Evolutionary conservation across 1,140 invertebrate genomes (phyloP), one percentile per base, ranked within the genome.

Genomic region (Drosophila guanche): DNA sequence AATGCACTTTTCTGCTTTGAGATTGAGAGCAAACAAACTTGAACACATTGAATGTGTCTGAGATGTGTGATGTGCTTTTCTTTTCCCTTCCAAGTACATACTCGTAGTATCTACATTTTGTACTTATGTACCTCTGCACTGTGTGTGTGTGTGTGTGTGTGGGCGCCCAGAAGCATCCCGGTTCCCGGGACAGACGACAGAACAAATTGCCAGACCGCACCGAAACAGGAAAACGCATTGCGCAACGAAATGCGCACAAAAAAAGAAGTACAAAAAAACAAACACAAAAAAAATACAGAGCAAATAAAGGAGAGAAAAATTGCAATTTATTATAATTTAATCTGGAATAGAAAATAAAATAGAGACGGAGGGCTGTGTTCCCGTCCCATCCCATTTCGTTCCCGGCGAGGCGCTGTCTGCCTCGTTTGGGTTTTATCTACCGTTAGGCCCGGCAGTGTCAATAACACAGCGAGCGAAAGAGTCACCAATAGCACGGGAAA

Each of bases 241-340:
- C 79, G 76, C 80, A 85, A 85, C 76, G 62, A 51, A 80, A 57
- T 56, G 55, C 50, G 40, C n/a, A 25, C 4, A 55, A 43, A n/a
- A 27, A 16, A 41, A 40, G 43, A 43, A n/a, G n/a, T 41, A 12
- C 25, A 55, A 60, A 41, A 65, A 54, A 41, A 40, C 2, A 50
- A 22, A 25, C 37, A 2, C 12, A 12, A 37, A 58, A 57, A 27
- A 33, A 29, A 4, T 12, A 14, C 8, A 10, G 29, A 41, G 42
- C 25, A 45, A 59, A 58, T 54, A 43, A 46, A 59, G 56, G 45
- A 52, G 43, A 62, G 23, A 75, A 58, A 76, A 74, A 68, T 77
- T 77, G 83, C 83, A 86, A 85, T 85, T 86, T 86, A 86, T 86
- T 86, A 86, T 86, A 86, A 86, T 86, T 88, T 86, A 86, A 86